Conservation (phyloP, 2,113 vertebrate genomes). For the Astatotilapia flaviijosephi region DNA sequence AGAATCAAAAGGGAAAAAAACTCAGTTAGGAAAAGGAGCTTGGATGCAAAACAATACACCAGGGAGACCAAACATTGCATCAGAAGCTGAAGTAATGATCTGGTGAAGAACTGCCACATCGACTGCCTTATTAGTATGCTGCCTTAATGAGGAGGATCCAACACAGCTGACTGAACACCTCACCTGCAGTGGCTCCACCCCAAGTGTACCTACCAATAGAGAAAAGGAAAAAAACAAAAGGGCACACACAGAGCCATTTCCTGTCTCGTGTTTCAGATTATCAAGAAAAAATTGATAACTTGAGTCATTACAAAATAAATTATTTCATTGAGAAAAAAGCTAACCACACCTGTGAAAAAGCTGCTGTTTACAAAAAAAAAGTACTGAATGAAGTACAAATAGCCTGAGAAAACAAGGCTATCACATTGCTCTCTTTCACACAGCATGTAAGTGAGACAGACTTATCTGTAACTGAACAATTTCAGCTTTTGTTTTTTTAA, state of each 20-base stretch:
- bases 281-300: not conserved
- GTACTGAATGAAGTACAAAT: not conserved
- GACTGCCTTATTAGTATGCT: not conserved
- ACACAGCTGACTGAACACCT: not conserved
- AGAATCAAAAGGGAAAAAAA: not conserved
- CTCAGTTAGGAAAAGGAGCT: not conserved
- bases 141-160: not conserved
- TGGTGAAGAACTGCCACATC: not conserved
- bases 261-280: not conserved
- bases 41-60: not conserved
- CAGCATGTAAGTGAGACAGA: not conserved
- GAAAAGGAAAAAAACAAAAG: not conserved
- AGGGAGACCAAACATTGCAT: not conserved
- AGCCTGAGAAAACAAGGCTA: not conserved
- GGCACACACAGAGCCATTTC: not conserved
- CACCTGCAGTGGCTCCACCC: not conserved
- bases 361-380: not conserved
- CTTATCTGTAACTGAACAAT: constrained; percentile 5
- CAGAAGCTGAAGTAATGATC: not conserved
- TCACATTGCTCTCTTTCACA: not conserved
- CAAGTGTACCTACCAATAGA: not conserved
- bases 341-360: not conserved
- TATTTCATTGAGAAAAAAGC: not conserved
- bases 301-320: not conserved
- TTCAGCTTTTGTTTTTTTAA: not conserved